A percentile compares a stretch with the other conserved stretches of the same genome.
Conservation (phyloP, 2,113 vertebrate species). For the Mugil cephalus region DNA sequence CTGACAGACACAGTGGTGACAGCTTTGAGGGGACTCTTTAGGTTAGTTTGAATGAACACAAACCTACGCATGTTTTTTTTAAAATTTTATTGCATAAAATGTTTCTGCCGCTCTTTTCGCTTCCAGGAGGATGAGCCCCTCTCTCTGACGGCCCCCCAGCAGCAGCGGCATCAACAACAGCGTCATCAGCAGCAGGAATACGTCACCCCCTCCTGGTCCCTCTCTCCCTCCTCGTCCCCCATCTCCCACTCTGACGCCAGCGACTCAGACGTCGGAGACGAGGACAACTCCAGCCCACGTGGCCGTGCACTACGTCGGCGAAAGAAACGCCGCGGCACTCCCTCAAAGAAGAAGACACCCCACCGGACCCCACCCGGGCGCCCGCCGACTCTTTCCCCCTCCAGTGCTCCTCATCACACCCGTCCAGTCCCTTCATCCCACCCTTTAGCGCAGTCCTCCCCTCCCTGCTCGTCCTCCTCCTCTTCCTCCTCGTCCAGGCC, state of each 20-base stretch:
- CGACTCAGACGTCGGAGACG: constrained; percentile 78
- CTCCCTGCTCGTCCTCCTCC: constrained; percentile 56
- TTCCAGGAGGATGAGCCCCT: constrained; percentile 83
- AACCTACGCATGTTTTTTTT: not conserved
- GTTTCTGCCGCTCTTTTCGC: not conserved
- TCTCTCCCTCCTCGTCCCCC: constrained; percentile 84
- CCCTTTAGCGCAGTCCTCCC: constrained; percentile 42
- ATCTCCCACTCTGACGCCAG: constrained; percentile 85
- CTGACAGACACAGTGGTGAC: not conserved
- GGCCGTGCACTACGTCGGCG: constrained; percentile 62
- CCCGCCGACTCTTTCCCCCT: constrained; percentile 5
- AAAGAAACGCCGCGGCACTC: constrained; percentile 67
- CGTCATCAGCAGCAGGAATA: constrained; percentile 79
- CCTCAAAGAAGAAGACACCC: constrained; percentile 75
- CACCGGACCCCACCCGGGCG: constrained; percentile 62
- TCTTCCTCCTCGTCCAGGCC: constrained; percentile 58
- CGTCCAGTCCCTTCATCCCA: constrained; percentile 52
- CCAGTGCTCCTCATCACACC: constrained; percentile 39
- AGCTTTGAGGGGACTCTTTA: not conserved
- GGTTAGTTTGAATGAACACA: not conserved
- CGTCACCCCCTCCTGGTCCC: constrained; percentile 86
- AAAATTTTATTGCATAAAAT: not conserved
- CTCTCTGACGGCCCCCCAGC: constrained; percentile 70
- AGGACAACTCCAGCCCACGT: constrained; percentile 62
- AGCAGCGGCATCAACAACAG: constrained; percentile 54